Evolutionary conservation across 1,140 invertebrate species (phyloP), one percentile per base, ranked within the genome.

Genomic region (Eupeodes corollae): DNA sequence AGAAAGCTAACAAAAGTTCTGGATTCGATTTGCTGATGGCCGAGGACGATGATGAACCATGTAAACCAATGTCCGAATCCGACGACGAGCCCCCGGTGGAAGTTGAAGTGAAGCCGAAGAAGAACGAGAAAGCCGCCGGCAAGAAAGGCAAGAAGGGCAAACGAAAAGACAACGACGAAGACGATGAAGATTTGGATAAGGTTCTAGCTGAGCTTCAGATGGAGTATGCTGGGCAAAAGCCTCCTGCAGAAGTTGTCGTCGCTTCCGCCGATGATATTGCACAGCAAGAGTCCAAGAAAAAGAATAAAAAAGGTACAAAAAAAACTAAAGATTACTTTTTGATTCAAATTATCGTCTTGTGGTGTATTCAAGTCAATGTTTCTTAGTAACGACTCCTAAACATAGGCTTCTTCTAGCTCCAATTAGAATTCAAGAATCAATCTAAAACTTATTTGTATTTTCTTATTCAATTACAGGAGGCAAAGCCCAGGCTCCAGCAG

Each of bases 131-230:
- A 56, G 65, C 68, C 48, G 69, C 72, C 50, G 71, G 73, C 35
- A 79, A 79, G 67, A 80, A 83, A 66, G 73, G 78, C 11, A 84
- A 84, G 59, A 84, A 85, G 57, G 56, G 70, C 16, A 83, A 78
- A 58, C 83, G 79, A 59, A 86, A 83, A 68, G 79, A 79, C 31
- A 79, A 84, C 56, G 82, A 87, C 44, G 87, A 86, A 61, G 84
- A 88, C 61, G 65, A 67, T 11, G 86, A 90, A 57, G 86, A 91
- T 63, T 73, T 90, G 50, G 87, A 91, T 59, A 84, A 86, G 68
- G 82, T 88, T 39, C 67, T 91, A 53, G 87, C 86, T 19, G 84
- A 88, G 69, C 70, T 87, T 50, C 79, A 83, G 74, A 73, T 84
- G 61, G 84, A 88, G 70, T 86, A 87, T 72, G 71, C 82, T 47